Evolutionary conservation across 2,888 invertebrate species (phyloP), one percentile per base, ranked within the genome.

Genomic region (Nomada lathburiana): DNA sequence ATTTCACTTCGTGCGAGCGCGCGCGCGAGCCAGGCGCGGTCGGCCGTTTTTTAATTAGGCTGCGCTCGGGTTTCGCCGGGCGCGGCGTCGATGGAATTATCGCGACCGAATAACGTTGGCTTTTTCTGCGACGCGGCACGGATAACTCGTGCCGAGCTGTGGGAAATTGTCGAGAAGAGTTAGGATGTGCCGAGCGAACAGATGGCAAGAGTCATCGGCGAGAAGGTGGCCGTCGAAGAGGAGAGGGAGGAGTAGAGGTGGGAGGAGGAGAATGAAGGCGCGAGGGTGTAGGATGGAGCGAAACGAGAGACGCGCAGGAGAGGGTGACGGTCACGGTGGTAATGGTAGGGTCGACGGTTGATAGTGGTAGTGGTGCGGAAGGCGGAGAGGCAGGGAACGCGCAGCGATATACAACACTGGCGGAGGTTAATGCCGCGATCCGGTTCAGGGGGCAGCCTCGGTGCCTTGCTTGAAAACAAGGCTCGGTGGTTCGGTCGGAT

Each of bases 401-500:
- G 82, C 60, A 29, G 55, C 55, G 89, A 89, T 88, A 89, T 87
- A 88, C 86, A 87, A 85, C 88, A 80, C 80, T 67, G 87, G 81
- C 86, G 86, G 90, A 92, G 92, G 92, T 92, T 92, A 92, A 92
- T 92, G 91, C 91, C 89, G 91, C 89, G 92, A 92, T 92, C 92
- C 92, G 92, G 92, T 92, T 92, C 92, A 92, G 90, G 91, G 91
- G 92, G 90, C 91, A 91, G 89, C 89, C 89, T 89, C 89, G 86
- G 84, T 89, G 88, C 85, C 80, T 65, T 82, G 87, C 80, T 88
- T 88, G 88, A 89, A 91, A 91, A 91, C 90, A 90, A 90, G 89
- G 86, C 86, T 86, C 68, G 86, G 80, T 82, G 77, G 80, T 64
- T 73, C 65, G 74, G 72, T 50, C 72, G 47, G 69, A 64, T 70